Evolutionary conservation across 2,888 invertebrate species (phyloP).

Genomic region (Nomada ferruginata): DNA sequence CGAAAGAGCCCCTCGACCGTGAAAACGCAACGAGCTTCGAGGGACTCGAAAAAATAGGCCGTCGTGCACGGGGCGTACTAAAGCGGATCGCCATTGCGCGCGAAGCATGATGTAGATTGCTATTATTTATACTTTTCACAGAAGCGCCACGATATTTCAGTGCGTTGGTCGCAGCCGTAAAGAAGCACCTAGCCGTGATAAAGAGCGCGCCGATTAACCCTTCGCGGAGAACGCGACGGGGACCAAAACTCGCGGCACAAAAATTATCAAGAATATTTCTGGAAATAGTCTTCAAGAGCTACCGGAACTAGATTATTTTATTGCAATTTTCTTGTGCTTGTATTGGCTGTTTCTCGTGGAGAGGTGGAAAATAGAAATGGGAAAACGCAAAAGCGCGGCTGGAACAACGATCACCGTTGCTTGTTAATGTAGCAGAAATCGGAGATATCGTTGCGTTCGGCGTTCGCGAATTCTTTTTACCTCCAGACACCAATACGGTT

Average conservation of each 20-base stretch:
- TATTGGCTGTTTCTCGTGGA: neutral
- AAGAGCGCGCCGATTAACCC: constrained; percentile 8
- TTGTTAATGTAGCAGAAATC: constrained; percentile 43
- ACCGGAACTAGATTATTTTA: too few relatives aligned
- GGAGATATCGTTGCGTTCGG: neutral
- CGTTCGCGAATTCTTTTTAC: constrained; percentile 5
- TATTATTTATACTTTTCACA: neutral
- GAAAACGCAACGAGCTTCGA: constrained; percentile 7
- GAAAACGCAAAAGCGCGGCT: neutral
- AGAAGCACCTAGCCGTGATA: neutral
- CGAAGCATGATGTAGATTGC: neutral
- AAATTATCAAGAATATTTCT: too few relatives aligned
- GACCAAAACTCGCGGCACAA: too few relatives aligned
- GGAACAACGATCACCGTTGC: constrained; percentile 27
- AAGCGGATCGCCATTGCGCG: constrained; percentile 1
- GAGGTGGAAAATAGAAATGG: neutral
- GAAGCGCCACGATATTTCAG: constrained; percentile 8
- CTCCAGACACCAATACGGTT: neutral
- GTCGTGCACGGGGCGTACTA: neutral
- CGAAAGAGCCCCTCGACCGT: constrained; percentile 33
- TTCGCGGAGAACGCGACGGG: neutral
- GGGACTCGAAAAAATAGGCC: constrained; percentile 11
- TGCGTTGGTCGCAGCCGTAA: neutral
- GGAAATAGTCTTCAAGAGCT: too few relatives aligned
- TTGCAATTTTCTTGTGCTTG: too few relatives aligned